Percentiles rank a stretch among this genome's conserved stretches.
Conservation (phyloP, 1,140 invertebrate genomes). For the Kradibia gibbosae region DNA sequence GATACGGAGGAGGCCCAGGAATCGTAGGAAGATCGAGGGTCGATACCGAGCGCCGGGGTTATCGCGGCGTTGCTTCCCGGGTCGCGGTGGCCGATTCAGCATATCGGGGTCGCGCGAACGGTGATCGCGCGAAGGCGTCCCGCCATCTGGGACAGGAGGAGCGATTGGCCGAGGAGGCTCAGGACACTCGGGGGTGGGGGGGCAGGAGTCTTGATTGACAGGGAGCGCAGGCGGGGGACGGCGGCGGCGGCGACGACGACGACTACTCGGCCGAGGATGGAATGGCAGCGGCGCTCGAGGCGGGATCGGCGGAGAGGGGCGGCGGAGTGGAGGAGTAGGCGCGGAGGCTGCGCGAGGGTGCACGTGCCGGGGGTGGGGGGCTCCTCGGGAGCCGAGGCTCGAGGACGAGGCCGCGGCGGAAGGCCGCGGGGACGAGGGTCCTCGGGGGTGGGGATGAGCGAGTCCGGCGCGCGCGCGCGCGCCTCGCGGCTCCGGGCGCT, state of each 20-base stretch:
- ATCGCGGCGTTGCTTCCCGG: neutral
- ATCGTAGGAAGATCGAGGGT: no score
- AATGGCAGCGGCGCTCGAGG: neutral
- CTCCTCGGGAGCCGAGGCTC: neutral
- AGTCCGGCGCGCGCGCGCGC: neutral
- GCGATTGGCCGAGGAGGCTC: no score
- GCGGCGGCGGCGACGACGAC: neutral
- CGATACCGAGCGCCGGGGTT: no score
- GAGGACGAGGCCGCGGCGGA: no score
- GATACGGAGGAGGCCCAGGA: no score
- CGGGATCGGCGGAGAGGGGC: neutral
- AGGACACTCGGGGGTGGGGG: neutral
- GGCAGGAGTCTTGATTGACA: neutral
- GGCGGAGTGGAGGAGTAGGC: neutral
- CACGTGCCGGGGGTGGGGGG: neutral
- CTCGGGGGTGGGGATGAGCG: neutral
- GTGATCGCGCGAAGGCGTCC: neutral
- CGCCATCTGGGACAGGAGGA: no score
- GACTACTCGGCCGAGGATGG: neutral
- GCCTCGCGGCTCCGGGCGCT: no score
- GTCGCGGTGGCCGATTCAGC: neutral
- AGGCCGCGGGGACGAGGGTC: no score
- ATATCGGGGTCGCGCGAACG: neutral
- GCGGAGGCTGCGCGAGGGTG: neutral
- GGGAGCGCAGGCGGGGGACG: conserved; percentile 3